A percentile compares a stretch with the other conserved stretches of the same genome.
Evolutionary conservation across 2,797 vertebrate genomes (phyloP).

Genomic region (Steatocranus sp.): DNA sequence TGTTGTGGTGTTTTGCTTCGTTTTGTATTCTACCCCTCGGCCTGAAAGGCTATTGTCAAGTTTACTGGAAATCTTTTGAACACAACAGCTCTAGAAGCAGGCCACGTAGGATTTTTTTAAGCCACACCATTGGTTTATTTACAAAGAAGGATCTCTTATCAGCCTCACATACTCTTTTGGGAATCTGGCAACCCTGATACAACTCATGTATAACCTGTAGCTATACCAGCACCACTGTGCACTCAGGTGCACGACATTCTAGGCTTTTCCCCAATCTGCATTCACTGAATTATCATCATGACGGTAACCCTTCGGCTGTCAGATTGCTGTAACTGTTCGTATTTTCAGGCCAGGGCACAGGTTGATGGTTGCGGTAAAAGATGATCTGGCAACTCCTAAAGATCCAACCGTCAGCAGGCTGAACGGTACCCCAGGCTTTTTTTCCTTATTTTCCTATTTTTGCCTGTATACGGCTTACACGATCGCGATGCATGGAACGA

Average conservation of each 20-base stretch:
- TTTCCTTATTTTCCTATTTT: not conserved
- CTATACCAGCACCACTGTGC: not conserved
- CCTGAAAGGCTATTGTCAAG: not conserved
- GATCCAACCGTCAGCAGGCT: not conserved
- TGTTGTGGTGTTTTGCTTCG: accelerated
- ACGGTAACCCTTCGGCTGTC: not conserved
- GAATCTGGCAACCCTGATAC: not conserved
- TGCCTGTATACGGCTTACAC: not conserved
- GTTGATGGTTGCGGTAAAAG: not conserved
- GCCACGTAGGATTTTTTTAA: accelerated
- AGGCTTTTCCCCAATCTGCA: not conserved
- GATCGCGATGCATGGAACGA: accelerated
- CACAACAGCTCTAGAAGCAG: not conserved
- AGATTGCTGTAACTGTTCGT: not conserved
- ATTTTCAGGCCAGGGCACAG: accelerated
- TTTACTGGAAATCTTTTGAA: not conserved
- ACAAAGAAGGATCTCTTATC: not conserved
- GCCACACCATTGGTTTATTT: accelerated
- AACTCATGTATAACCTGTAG: not conserved
- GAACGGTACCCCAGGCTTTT: not conserved
- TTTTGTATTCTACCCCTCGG: not conserved
- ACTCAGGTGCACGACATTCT: not conserved
- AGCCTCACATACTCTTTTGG: not conserved
- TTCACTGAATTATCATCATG: not conserved
- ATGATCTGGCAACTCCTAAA: not conserved